Evolutionary conservation across 2,888 invertebrate genomes (phyloP).

Genomic region (Caradrina kadenii): DNA sequence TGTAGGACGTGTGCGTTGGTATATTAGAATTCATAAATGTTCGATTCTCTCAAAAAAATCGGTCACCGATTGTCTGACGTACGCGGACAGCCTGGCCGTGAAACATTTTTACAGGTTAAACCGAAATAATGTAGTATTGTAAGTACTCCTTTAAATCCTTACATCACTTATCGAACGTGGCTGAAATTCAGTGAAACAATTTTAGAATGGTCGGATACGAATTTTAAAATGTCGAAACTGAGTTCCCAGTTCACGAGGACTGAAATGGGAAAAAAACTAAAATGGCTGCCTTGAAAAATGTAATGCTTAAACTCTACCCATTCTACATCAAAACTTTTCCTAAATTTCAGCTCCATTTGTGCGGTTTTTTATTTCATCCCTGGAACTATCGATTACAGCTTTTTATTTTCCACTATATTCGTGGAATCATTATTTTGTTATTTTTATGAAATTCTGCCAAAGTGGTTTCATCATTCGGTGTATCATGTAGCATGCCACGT

Average conservation of each 20-base stretch:
- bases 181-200: slow-evolving; percentile 2
- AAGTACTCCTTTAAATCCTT: background rate
- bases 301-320: slow-evolving; percentile 16
- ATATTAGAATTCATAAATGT: no score
- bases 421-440: background rate
- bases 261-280: slow-evolving; percentile 18
- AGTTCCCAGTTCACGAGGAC: background rate
- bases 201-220: slow-evolving; percentile 1
- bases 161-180: background rate
- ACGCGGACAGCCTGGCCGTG: no score
- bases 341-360: background rate
- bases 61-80: no score
- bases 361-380: background rate
- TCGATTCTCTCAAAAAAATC: no score
- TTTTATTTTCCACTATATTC: background rate
- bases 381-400: background rate
- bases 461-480: no score
- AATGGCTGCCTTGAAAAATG: slow-evolving; percentile 16
- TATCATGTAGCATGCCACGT: no score
- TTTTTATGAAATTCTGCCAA: background rate
- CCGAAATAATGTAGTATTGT: background rate
- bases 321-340: slow-evolving; percentile 10
- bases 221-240: background rate
- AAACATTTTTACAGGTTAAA: no score
- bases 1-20: no score